Percentiles rank a stretch among this genome's conserved stretches.
Conservation (phyloP, 2,888 invertebrate genomes). For the Ennomos erosarius region DNA sequence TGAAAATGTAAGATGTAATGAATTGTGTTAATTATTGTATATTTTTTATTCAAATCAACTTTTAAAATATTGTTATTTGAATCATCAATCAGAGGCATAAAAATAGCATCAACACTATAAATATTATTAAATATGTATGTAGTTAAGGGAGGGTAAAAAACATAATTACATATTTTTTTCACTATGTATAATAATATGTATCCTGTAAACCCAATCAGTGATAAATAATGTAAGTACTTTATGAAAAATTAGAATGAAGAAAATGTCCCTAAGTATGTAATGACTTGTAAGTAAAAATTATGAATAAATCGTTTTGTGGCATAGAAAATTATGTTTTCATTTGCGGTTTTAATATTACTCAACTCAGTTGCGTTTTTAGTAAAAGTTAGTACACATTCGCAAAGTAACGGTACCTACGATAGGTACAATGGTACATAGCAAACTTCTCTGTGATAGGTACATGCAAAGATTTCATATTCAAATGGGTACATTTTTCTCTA, state of each 20-base stretch:
- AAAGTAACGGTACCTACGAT: no score
- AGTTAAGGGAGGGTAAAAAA: constrained; percentile 18
- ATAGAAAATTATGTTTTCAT: constrained; percentile 28
- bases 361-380: no score
- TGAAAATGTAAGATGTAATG: constrained; percentile 16
- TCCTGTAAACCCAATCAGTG: constrained; percentile 17
- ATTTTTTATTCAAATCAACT: constrained; percentile 13
- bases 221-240: constrained; percentile 14
- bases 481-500: no score
- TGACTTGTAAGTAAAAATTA: constrained; percentile 29
- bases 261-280: constrained; percentile 26
- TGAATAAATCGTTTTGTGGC: constrained; percentile 60
- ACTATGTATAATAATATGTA: no score
- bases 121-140: constrained; percentile 9
- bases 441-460: no score
- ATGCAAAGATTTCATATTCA: no score
- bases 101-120: constrained; percentile 5
- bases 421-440: no score
- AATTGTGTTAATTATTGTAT: constrained; percentile 8
- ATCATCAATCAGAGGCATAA: constrained; percentile 5
- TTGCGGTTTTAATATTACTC: no score
- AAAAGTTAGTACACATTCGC: no score
- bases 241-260: constrained; percentile 15
- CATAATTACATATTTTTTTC: constrained; percentile 24
- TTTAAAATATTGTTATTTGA: constrained; percentile 9